Conservation (phyloP, 2,113 vertebrate genomes). For the Zapornia atra region DNA sequence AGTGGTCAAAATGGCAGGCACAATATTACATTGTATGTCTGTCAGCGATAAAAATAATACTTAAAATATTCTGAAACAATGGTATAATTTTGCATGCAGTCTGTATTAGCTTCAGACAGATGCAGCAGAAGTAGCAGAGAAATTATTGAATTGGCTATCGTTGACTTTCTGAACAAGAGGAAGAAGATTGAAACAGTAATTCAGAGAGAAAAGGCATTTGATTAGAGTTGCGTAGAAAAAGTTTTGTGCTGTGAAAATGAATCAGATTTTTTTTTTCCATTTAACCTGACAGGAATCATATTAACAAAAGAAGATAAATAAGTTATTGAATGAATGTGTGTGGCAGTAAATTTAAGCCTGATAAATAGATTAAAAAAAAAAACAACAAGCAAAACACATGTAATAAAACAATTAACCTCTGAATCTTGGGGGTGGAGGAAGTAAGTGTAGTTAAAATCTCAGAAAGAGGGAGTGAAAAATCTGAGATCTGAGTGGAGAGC, state of each 20-base stretch:
- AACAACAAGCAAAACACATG: no score
- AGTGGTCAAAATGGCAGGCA: background rate
- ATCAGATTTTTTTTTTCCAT: background rate
- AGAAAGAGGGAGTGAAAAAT: background rate
- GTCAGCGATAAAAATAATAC: background rate
- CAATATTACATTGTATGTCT: background rate
- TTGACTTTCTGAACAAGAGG: background rate
- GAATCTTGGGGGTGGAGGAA: accelerated
- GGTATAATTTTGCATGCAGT: background rate
- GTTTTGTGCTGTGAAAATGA: background rate
- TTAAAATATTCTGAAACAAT: background rate
- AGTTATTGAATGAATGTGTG: background rate
- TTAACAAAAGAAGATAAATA: background rate
- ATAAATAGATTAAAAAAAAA: background rate
- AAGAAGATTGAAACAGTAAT: background rate
- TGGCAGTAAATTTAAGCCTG: background rate
- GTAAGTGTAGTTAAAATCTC: background rate
- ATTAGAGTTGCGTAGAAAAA: background rate
- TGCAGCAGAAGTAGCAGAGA: background rate
- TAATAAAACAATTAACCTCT: background rate
- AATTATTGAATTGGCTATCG: background rate
- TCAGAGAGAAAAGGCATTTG: background rate
- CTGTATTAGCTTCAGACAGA: background rate
- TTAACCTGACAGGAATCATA: background rate
- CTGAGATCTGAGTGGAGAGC: background rate